These are phyloP conservation scores for Nycticebus coucang DNA, from an alignment of 2,113 vertebrate genomes.

Conservation along the genomic window DNA sequence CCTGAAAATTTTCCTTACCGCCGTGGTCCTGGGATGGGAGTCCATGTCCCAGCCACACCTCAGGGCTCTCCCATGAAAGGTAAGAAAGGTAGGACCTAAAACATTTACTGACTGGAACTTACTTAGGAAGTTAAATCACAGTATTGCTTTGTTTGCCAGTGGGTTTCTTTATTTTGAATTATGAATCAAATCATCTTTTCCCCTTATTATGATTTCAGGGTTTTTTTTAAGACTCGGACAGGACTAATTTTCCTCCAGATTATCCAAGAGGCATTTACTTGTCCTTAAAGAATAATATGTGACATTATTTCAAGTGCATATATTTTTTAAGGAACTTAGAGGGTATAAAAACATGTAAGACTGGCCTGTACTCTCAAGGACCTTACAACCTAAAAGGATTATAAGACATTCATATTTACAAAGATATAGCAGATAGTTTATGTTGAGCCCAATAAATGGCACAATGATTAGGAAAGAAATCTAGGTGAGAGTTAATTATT, in stretches of 20 bases:
- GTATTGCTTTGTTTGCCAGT: neutral
- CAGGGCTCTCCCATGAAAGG: constrained; percentile 97
- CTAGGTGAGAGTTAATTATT: constrained; percentile 11
- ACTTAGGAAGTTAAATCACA: constrained; percentile 22
- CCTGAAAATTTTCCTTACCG: constrained; percentile 97
- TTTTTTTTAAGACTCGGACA: neutral
- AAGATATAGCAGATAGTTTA: neutral
- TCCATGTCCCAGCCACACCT: constrained; percentile 92
- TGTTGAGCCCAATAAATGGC: constrained; percentile 10
- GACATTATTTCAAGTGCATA: neutral
- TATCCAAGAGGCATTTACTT: neutral
- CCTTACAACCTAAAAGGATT: neutral
- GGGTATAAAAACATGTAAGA: neutral
- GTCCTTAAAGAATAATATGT: neutral
- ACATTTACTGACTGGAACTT: neutral
- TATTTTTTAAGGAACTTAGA: constrained; percentile 11
- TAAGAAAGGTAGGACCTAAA: constrained; percentile 69
- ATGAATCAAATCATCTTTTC: constrained; percentile 4
- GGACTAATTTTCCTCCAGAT: neutral
- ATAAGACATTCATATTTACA: constrained; percentile 4
- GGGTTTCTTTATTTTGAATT: constrained; percentile 15
- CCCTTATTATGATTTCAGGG: neutral
- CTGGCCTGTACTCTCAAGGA: neutral
- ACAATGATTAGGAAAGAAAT: constrained; percentile 17
- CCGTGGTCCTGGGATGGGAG: constrained; percentile 94